These are phyloP conservation scores for Venturia canescens DNA, from an alignment of 1,140 invertebrate species.

Conservation along the genomic window DNA sequence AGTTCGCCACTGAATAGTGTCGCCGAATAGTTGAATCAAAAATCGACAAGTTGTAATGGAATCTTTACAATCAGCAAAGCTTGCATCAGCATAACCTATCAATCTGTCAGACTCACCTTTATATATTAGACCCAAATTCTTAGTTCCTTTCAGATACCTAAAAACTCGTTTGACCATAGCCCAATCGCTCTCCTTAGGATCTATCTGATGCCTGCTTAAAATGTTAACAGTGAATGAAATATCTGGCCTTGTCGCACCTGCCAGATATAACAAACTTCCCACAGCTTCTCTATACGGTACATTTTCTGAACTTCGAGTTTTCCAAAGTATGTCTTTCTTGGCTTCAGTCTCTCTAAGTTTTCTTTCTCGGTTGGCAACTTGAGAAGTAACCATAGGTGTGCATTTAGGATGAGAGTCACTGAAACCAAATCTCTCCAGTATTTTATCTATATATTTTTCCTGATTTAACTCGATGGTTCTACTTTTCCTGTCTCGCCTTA, in stretches of 20 bases:
- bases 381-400: too few relatives aligned
- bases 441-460: too few relatives aligned
- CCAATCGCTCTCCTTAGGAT: conserved; percentile 1
- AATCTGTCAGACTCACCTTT: not conserved
- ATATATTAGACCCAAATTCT: not conserved
- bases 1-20: not conserved
- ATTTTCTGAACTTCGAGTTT: not conserved
- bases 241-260: not conserved
- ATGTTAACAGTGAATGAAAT: not conserved
- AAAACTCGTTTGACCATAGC: conserved; percentile 28
- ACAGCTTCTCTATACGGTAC: not conserved
- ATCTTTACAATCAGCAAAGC: conserved; percentile 25
- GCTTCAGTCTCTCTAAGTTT: too few relatives aligned
- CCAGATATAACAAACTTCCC: conserved; percentile 1
- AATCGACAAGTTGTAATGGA: conserved; percentile 3
- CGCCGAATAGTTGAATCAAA: not conserved
- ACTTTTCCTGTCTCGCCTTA: too few relatives aligned
- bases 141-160: conserved; percentile 15
- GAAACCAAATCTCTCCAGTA: too few relatives aligned
- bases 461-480: too few relatives aligned
- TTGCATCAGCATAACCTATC: conserved; percentile 10
- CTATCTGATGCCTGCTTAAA: conserved; percentile 7
- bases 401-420: too few relatives aligned
- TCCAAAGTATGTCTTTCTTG: too few relatives aligned
- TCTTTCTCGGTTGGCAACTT: too few relatives aligned